These are phyloP conservation scores for Halcyon senegalensis DNA, from an alignment of 2,113 vertebrate species.

Conservation along the genomic window DNA sequence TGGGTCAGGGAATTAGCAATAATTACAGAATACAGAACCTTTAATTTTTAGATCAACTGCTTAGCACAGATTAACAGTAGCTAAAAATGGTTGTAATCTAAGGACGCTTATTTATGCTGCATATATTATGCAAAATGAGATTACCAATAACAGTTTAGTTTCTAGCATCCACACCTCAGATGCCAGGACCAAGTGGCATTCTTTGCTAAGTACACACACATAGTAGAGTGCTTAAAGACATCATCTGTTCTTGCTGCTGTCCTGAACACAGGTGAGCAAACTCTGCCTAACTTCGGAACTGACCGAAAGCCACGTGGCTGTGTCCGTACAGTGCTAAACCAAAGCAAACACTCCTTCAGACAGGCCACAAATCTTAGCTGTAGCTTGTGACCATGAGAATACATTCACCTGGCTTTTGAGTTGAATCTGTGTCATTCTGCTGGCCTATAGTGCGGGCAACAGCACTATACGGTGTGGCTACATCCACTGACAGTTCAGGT, in stretches of 20 bases:
- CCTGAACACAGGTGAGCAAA: background rate
- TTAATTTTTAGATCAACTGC: background rate
- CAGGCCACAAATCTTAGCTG: background rate
- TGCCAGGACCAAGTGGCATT: background rate
- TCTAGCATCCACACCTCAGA: background rate
- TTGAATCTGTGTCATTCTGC: background rate
- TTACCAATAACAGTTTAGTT: background rate
- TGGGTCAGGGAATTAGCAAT: background rate
- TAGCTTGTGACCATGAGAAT: background rate
- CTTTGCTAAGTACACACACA: background rate
- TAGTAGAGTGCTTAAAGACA: background rate
- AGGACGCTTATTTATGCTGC: background rate
- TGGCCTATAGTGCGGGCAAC: background rate
- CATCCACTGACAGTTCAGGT: background rate
- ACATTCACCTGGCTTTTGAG: background rate
- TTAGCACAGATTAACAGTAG: background rate
- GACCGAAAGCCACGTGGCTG: background rate
- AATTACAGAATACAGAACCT: background rate
- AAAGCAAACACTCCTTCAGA: background rate
- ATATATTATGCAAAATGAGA: background rate
- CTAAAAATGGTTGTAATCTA: background rate
- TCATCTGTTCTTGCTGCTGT: background rate
- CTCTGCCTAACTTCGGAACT: background rate
- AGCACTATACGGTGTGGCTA: rapidly evolving
- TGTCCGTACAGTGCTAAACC: background rate